phyloP scores from a whole-genome alignment of 2,113 vertebrate species.

The Aramus guarauna region DNA sequence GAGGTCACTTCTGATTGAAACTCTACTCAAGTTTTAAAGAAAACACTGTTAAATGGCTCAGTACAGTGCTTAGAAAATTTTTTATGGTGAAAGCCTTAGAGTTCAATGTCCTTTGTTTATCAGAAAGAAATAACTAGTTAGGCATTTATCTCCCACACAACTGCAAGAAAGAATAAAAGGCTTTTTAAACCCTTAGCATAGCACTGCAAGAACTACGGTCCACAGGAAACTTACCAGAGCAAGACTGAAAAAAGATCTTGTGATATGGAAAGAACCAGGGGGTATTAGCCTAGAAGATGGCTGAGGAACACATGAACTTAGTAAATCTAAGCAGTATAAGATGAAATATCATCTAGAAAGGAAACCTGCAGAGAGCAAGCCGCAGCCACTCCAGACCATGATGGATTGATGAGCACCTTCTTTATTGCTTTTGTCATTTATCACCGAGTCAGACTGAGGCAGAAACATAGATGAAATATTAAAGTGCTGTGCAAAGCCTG shows the following conservation, averaged over 20 bases:
- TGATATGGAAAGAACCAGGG: background rate
- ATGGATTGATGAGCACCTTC: background rate
- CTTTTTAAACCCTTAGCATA: background rate
- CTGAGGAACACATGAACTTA: background rate
- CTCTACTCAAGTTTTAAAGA: background rate
- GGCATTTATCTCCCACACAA: background rate
- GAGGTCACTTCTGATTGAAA: background rate
- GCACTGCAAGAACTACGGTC: background rate
- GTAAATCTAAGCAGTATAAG: background rate
- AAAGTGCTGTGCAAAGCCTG: background rate
- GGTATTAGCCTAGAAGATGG: background rate
- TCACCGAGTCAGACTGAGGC: background rate
- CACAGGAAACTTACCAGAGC: background rate
- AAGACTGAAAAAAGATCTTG: background rate
- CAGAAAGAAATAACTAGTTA: background rate
- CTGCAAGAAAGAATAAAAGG: background rate
- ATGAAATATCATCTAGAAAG: background rate
- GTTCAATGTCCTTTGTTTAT: background rate
- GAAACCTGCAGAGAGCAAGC: background rate
- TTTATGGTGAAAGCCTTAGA: background rate
- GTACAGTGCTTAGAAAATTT: background rate
- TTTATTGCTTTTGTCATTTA: background rate
- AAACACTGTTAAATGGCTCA: background rate
- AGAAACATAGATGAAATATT: background rate
- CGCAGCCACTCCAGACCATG: rapidly evolving